Conservation (phyloP, 2,113 vertebrate genomes). For the Papio anubis region DNA sequence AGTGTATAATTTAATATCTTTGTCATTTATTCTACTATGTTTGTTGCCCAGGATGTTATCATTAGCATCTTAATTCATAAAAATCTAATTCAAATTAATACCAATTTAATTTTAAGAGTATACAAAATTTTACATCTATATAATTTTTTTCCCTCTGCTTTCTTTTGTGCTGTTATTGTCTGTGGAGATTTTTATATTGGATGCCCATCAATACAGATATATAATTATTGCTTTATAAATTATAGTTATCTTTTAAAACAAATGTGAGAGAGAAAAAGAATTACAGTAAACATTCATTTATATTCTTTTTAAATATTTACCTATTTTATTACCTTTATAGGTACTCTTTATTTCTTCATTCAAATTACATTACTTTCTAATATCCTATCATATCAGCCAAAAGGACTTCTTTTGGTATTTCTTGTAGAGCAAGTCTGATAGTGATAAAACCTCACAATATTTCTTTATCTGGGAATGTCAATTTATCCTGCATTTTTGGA, state of each 20-base stretch:
- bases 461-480: neutral
- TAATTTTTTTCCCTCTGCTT: neutral
- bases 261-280: neutral
- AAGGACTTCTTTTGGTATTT: neutral
- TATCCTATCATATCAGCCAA: neutral
- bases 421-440: neutral
- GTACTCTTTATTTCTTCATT: neutral
- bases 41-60: neutral
- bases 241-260: neutral
- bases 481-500: neutral
- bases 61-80: neutral
- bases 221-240: neutral
- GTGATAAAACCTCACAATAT: neutral
- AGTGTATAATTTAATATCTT: neutral
- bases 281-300: neutral
- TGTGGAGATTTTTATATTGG: neutral
- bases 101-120: neutral
- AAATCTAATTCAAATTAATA: neutral
- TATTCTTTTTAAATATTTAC: neutral
- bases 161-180: neutral
- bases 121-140: neutral
- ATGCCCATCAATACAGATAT: neutral
- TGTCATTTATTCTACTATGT: neutral
- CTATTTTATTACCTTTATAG: neutral
- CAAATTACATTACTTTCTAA: neutral